Conservation (phyloP, 2,888 invertebrate species). For the Meloe dianella region DNA sequence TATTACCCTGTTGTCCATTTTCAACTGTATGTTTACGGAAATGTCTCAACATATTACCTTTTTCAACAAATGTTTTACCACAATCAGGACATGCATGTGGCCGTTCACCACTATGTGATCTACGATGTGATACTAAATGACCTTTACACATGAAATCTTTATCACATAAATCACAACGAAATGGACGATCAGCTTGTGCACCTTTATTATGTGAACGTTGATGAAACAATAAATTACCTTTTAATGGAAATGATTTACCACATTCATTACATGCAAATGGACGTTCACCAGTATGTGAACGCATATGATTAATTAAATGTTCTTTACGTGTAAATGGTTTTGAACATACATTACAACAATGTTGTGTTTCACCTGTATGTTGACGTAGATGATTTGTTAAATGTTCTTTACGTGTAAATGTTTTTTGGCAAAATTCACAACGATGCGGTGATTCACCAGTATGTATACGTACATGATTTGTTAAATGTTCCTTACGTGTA, state of each 20-base stretch:
- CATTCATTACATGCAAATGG: constrained; percentile 86
- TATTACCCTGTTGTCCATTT: constrained; percentile 43
- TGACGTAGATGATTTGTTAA: constrained; percentile 74
- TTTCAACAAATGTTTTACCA: constrained; percentile 80
- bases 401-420: constrained; percentile 75
- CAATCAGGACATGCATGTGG: constrained; percentile 73
- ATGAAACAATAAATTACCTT: constrained; percentile 82
- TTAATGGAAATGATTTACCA: constrained; percentile 84
- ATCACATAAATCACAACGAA: constrained; percentile 82
- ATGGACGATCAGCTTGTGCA: constrained; percentile 60
- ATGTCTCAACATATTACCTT: constrained; percentile 79
- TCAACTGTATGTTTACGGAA: constrained; percentile 72
- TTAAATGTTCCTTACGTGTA: constrained; percentile 85
- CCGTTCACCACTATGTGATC: constrained; percentile 74
- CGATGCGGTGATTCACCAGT: constrained; percentile 74
- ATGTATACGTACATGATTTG: constrained; percentile 76
- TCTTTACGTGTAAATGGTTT: constrained; percentile 78
- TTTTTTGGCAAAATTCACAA: constrained; percentile 74
- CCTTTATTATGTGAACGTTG: constrained; percentile 83
- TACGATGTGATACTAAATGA: constrained; percentile 80
- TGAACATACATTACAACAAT: constrained; percentile 75
- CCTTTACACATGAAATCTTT: constrained; percentile 90
- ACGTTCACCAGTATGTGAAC: constrained; percentile 79
- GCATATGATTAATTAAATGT: constrained; percentile 77
- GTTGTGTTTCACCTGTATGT: constrained; percentile 74